Evolutionary conservation across 2,888 invertebrate species (phyloP).

Genomic region (Achlya flavicornis): DNA sequence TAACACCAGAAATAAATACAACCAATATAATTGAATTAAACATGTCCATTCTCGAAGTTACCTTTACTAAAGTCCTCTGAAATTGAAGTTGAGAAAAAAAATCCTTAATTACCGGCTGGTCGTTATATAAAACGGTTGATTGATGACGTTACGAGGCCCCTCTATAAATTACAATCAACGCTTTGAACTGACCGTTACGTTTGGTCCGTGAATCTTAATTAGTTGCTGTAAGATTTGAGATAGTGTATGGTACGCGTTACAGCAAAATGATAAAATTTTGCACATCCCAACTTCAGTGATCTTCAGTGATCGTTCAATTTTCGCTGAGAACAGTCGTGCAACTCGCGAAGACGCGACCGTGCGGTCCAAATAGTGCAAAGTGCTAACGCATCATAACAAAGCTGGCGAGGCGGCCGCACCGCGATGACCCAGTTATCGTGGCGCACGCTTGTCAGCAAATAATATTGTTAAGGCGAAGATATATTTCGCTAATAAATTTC

Average conservation of each 20-base stretch:
- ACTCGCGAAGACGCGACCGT: too few species aligned
- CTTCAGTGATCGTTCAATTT: too few species aligned
- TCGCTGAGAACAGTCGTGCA: too few species aligned
- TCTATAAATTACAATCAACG: conserved; percentile 58
- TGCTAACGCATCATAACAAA: too few species aligned
- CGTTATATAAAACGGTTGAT: conserved; percentile 54
- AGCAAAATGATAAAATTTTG: conserved; percentile 1
- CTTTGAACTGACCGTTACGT: conserved; percentile 26
- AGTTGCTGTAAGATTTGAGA: conserved; percentile 6
- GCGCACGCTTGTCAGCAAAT: too few species aligned
- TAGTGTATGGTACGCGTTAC: conserved; percentile 16
- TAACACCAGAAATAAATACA: neutral
- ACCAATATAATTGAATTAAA: neutral
- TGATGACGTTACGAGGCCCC: conserved; percentile 42
- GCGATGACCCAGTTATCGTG: too few species aligned
- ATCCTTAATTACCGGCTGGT: conserved; percentile 42
- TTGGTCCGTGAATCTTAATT: conserved; percentile 14
- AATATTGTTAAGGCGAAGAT: too few species aligned
- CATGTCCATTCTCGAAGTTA: neutral
- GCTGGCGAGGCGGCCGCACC: too few species aligned
- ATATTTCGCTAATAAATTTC: too few species aligned
- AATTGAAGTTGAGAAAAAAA: conserved; percentile 17
- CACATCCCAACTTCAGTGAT: neutral
- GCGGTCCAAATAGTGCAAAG: too few species aligned
- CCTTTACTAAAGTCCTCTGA: neutral